Evolutionary conservation across 2,888 invertebrate species (phyloP), one percentile per base, ranked within the genome.

Genomic region (Itoplectis maculator): DNA sequence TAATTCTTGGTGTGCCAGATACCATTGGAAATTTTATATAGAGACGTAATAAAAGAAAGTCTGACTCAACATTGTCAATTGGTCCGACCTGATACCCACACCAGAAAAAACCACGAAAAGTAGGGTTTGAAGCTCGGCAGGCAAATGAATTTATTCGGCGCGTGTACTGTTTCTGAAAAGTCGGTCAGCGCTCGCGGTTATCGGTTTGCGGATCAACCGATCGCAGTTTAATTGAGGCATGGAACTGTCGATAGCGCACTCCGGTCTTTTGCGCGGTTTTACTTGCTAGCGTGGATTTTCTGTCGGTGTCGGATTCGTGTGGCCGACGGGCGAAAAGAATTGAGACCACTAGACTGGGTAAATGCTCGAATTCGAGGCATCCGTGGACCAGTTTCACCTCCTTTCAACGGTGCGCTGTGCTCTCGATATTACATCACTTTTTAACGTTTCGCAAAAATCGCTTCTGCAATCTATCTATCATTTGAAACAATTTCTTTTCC

Each of bases 191-290:
- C 51, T 54, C 70, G 77, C 35, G 70, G 63, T 70, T 78, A 45
- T 78, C 51, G 70, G 63, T 54, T 70, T 70, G 70, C 35, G 42
- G 66, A 75, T 75, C 66, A 66, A 66, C 66, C 51, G 66, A 56
- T 75, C 42, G 56, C 56, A 42, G 45, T 63, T 78, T 51, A 77
- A 77, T 70, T 51, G 69, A 77, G 63, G 47, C 63, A 70, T 77
- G 49, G 51, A 77, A 61, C 69, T 37, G 69, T 77, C 77, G 61
- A 70, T 77, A 63, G 47, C 40, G 23, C 18, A 47, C 37, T 70
- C 61, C 23, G 51, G 54, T 37, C 54, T 54, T 45, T 70, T 78
- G 20, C 54, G 54, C 35, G 54, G 75, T 35, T 56, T 45, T 54
- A 23, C 29, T 66, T 54, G 40, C 40, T 35, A 47, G 47, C n/a